phyloP scores from a whole-genome alignment of 2,113 vertebrate genomes.

The Pollachius pollachius region DNA sequence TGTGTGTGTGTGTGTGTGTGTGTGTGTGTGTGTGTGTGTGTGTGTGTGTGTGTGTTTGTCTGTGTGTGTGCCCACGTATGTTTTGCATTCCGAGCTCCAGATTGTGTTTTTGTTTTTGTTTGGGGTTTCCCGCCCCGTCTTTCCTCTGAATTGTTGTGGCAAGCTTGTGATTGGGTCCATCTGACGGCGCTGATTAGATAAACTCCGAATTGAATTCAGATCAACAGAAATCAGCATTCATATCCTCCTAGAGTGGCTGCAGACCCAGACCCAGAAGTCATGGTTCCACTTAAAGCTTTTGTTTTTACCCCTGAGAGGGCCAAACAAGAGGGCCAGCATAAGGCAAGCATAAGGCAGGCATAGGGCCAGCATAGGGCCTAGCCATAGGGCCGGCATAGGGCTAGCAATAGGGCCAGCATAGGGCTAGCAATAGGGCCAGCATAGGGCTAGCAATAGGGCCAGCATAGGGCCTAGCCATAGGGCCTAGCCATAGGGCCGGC shows the following conservation, averaged over 20 bases:
- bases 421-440: too few relatives aligned
- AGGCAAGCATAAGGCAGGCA: too few relatives aligned
- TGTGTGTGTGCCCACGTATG: constrained; percentile 21
- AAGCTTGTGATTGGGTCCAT: constrained; percentile 64
- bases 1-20: constrained; percentile 22
- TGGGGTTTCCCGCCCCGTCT: too few relatives aligned
- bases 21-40: constrained; percentile 21
- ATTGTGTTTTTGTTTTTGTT: constrained; percentile 56
- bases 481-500: not conserved
- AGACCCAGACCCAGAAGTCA: constrained; percentile 30
- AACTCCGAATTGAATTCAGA: constrained; percentile 71
- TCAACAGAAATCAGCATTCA: constrained; percentile 44
- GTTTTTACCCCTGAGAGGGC: too few relatives aligned
- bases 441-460: too few relatives aligned
- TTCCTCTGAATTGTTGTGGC: constrained; percentile 48
- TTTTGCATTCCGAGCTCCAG: constrained; percentile 42
- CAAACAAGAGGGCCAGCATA: not conserved
- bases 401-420: too few relatives aligned
- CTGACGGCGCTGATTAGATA: constrained; percentile 60
- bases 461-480: too few relatives aligned
- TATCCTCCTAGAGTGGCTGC: constrained; percentile 47
- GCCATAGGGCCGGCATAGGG: too few relatives aligned
- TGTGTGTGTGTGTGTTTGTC: not conserved
- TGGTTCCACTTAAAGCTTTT: constrained; percentile 48
- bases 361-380: too few relatives aligned